Conservation (phyloP, 37 sponge, comb jelly and placozoan genomes). For the Petrosia ficiformis region DNA sequence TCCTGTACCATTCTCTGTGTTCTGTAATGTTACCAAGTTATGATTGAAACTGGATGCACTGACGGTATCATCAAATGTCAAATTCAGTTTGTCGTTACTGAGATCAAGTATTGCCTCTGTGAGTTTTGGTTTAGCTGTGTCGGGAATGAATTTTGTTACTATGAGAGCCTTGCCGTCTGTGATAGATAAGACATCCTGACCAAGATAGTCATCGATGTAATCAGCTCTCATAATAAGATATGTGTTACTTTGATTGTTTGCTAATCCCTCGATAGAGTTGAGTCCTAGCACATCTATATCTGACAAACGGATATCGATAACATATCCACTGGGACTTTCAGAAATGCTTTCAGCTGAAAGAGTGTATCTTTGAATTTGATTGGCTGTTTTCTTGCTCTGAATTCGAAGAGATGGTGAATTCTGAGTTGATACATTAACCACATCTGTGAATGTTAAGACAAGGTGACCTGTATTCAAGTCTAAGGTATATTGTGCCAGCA, state of each 20-base stretch:
- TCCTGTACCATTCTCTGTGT: conserved; percentile 18
- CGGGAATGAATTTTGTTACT: conserved; percentile 50
- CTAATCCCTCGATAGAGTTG: conserved; percentile 56
- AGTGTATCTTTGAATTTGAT: conserved; percentile 12
- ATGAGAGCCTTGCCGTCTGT: conserved; percentile 80
- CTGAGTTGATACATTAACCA: conserved; percentile 54
- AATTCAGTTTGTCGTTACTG: conserved; percentile 51
- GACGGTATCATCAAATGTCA: conserved; percentile 72
- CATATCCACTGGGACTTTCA: conserved; percentile 50
- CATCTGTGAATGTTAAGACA: conserved; percentile 77
- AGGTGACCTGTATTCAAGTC: conserved; percentile 71
- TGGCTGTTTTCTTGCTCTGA: conserved; percentile 64
- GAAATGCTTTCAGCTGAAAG: conserved; percentile 60
- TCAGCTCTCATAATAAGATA: conserved; percentile 82
- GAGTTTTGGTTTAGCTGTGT: conserved; percentile 57
- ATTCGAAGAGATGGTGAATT: conserved; percentile 73
- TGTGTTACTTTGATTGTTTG: conserved; percentile 39
- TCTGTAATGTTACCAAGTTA: conserved; percentile 54
- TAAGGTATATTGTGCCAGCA: conserved; percentile 54
- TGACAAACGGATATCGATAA: conserved; percentile 59
- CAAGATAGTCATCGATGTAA: conserved; percentile 80
- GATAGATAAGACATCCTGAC: conserved; percentile 71
- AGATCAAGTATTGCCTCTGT: conserved; percentile 56
- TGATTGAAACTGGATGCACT: conserved; percentile 25
- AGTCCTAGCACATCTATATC: conserved; percentile 63